These are phyloP conservation scores for Egretta garzetta DNA, from an alignment of 2,113 vertebrate genomes.

Conservation along the genomic window DNA sequence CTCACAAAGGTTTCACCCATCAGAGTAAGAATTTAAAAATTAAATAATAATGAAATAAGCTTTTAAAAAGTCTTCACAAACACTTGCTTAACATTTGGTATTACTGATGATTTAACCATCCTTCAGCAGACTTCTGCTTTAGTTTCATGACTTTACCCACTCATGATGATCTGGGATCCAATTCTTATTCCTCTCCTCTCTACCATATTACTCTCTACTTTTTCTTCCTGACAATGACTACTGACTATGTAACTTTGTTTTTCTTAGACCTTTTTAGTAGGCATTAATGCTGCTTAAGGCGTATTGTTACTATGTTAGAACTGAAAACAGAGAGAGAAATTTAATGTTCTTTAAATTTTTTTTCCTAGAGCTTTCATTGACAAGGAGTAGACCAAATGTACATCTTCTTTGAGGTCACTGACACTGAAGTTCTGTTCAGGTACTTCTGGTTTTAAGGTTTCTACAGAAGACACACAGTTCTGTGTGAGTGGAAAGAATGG, in stretches of 20 bases:
- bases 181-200: neutral
- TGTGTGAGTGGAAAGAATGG: neutral
- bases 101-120: neutral
- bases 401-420: neutral
- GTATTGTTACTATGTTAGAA: neutral
- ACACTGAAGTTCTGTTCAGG: neutral
- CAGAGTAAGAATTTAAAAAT: neutral
- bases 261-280: neutral
- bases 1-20: neutral
- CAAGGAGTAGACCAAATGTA: fast-evolving
- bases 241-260: neutral
- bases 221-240: neutral
- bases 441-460: neutral
- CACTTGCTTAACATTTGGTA: neutral
- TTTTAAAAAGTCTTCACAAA: neutral
- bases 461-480: fast-evolving
- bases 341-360: neutral
- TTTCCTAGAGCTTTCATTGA: neutral
- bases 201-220: neutral
- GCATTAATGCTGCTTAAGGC: neutral
- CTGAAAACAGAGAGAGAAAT: neutral
- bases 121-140: neutral
- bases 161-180: neutral
- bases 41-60: neutral
- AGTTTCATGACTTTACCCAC: neutral